A percentile compares a stretch with the other conserved stretches of the same genome.
These are phyloP conservation scores for Diorhabda carinulata DNA, from an alignment of 1,140 invertebrate species.

Conservation along the genomic window DNA sequence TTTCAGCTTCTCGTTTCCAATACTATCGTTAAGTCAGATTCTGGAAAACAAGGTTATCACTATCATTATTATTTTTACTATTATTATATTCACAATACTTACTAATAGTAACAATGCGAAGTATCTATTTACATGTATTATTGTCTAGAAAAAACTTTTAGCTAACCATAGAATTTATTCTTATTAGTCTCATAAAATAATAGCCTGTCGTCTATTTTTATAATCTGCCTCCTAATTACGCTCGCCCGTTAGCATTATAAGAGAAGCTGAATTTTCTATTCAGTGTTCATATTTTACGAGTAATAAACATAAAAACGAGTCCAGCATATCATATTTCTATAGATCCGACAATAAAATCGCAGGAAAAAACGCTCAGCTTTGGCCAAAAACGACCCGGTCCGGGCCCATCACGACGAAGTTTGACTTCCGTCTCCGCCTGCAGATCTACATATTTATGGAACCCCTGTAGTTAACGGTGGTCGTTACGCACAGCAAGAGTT, in stretches of 20 bases:
- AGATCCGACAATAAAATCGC: slow-evolving; percentile 8
- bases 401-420: neutral
- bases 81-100: too few species aligned
- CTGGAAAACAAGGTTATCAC: too few species aligned
- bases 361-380: slow-evolving; percentile 1
- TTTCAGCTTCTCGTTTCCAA: too few species aligned
- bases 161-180: too few species aligned
- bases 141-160: too few species aligned
- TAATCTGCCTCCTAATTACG: neutral
- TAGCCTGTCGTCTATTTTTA: neutral
- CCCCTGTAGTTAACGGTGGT: slow-evolving; percentile 19
- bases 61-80: too few species aligned
- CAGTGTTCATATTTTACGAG: slow-evolving; percentile 10
- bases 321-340: slow-evolving; percentile 13
- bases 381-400: neutral
- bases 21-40: too few species aligned
- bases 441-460: slow-evolving; percentile 21
- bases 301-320: slow-evolving; percentile 7
- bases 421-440: slow-evolving; percentile 11
- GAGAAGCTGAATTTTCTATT: slow-evolving; percentile 3
- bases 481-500: slow-evolving; percentile 12
- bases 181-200: neutral
- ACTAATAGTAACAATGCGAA: too few species aligned
- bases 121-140: too few species aligned
- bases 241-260: neutral